Evolutionary conservation across 2,888 invertebrate species (phyloP), one percentile per base, ranked within the genome.

Genomic region (Coenonympha glycerion): DNA sequence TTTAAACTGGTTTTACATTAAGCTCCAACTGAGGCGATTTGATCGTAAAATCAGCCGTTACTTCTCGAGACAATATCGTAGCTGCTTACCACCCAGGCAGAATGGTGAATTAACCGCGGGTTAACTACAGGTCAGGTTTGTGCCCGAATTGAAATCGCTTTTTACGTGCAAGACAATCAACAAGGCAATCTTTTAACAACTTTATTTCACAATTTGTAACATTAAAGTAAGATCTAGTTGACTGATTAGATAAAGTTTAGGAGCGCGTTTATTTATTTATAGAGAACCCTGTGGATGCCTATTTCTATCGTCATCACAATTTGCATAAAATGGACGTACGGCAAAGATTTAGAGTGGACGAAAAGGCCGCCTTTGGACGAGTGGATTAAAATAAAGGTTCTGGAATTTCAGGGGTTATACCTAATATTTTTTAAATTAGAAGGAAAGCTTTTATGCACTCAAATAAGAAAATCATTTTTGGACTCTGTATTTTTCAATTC

Each of bases 1-100:
- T 82, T 84, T 80, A 82, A 84, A 83, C 83, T 79, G 83, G 81
- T 83, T 83, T 76, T 71, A 77, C 80, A 80, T 83, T 82, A 82
- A 80, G 75, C 71, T 79, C 74, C 76, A 79, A 78, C 79, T 75
- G 75, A 71, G 69, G 69, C 70, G 78, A 84, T 84, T 79, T 81
- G 81, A 82, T 83, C 81, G 81, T 84, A 82, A 83, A 82, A 75
- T 73, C 75, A 73, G 76, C 72, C 75, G 78, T 77, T 79, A 76
- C 71, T 75, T 76, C 70, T 66, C 73, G 67, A 79, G 82, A 82
- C 82, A 83, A 79, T 81, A 80, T 78, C 76, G 71, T 72, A 66
- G 69, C 69, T 68, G 73, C 73, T 76, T 76, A 73, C 83, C 82
- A 82, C 83, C 82, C 82, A 82, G 66, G 80, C 54, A 47, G 50